Conservation (phyloP, 2,113 vertebrate species). For the Bambusicola thoracicus region DNA sequence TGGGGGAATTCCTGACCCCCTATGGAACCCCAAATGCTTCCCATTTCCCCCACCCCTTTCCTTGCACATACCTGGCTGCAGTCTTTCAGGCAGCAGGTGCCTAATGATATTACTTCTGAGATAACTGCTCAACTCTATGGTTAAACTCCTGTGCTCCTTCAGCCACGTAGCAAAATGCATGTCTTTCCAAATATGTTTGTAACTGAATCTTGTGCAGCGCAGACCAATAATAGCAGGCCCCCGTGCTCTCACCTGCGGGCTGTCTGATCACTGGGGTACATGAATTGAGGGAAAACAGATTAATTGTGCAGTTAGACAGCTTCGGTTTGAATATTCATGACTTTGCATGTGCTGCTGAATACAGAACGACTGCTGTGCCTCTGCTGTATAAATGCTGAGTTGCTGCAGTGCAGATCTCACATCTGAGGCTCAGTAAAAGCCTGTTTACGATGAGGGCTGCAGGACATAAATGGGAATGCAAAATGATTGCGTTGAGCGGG, state of each 20-base stretch:
- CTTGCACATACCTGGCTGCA: fast-evolving
- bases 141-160: neutral
- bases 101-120: neutral
- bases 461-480: neutral
- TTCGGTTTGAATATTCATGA: neutral
- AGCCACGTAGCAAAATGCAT: fast-evolving
- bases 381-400: neutral
- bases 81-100: neutral
- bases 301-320: neutral
- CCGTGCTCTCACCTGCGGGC: neutral
- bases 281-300: neutral
- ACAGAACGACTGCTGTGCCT: neutral
- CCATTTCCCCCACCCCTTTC: neutral
- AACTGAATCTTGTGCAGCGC: neutral
- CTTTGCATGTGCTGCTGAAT: neutral
- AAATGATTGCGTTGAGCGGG: neutral
- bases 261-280: neutral
- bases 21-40: neutral
- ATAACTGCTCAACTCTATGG: neutral
- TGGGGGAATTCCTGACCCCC: neutral
- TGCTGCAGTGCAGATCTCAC: slow-evolving; percentile 51
- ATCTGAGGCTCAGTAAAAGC: neutral
- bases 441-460: neutral
- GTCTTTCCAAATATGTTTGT: neutral
- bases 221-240: neutral